Percentiles rank a stretch among this genome's conserved stretches.
phyloP scores from a whole-genome alignment of 37 sponge, comb jelly and placozoan genomes.

The Spongia lamella region DNA sequence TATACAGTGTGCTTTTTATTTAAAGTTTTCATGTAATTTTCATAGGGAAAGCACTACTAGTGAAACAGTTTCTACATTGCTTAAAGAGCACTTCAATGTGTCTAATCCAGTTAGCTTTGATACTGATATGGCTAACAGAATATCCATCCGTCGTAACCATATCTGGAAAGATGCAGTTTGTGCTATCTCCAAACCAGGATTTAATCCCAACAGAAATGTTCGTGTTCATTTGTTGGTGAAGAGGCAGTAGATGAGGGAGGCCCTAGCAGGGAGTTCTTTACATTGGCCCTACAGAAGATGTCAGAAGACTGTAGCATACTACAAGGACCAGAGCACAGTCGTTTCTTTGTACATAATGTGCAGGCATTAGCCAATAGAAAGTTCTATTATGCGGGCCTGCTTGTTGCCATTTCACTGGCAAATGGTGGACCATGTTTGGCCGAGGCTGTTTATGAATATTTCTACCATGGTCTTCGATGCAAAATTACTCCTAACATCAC shows the following conservation, averaged over 20 bases:
- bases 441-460: slow-evolving; percentile 9
- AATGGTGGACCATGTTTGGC: slow-evolving; percentile 25
- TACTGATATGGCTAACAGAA: slow-evolving; percentile 5
- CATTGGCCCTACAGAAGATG: neutral
- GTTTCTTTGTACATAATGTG: slow-evolving; percentile 9
- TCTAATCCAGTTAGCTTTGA: too few species aligned
- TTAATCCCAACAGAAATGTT: neutral
- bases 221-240: slow-evolving; percentile 28
- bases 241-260: slow-evolving; percentile 19
- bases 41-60: too few species aligned
- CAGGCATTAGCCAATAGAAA: slow-evolving; percentile 5
- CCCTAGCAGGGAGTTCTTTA: neutral
- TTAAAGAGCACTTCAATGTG: too few species aligned
- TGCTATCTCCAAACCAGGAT: slow-evolving; percentile 2
- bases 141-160: slow-evolving; percentile 13
- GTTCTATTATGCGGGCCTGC: neutral
- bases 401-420: slow-evolving; percentile 11
- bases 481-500: neutral
- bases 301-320: neutral
- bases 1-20: too few species aligned
- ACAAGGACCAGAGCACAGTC: neutral
- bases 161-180: slow-evolving; percentile 27
- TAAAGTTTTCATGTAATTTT: too few species aligned
- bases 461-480: slow-evolving; percentile 6
- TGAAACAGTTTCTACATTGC: too few species aligned